Percentiles rank a stretch among this genome's conserved stretches.
Evolutionary conservation across 2,888 invertebrate species (phyloP).

Genomic region (Lobophora halterata): DNA sequence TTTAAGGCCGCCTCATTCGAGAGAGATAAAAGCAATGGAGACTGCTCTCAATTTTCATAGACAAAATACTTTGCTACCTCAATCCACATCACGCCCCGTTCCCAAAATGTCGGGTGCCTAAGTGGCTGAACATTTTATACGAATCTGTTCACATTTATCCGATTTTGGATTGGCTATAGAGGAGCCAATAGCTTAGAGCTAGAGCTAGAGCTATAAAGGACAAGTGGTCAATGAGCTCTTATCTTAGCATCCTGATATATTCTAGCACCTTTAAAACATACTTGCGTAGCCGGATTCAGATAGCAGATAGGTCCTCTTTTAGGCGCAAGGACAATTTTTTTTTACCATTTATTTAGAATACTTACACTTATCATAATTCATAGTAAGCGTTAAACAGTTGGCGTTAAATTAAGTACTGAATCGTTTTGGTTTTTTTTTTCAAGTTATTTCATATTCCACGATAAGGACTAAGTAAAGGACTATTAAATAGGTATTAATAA

Average conservation of each 20-base stretch:
- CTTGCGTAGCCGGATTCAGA: conserved; percentile 30
- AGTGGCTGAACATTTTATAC: too few species aligned
- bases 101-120: too few species aligned
- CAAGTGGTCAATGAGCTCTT: too few species aligned
- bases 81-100: conserved; percentile 32
- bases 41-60: conserved; percentile 22
- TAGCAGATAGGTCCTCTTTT: conserved; percentile 34
- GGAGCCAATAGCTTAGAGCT: too few species aligned
- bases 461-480: conserved; percentile 66
- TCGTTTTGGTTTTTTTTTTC: conserved; percentile 64
- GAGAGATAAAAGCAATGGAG: conserved; percentile 26
- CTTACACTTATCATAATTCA: conserved; percentile 49
- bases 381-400: conserved; percentile 60
- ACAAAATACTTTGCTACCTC: conserved; percentile 36
- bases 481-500: conserved; percentile 71
- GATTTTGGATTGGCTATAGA: too few species aligned
- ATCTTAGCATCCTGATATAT: conserved; percentile 23
- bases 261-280: conserved; percentile 48
- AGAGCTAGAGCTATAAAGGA: too few species aligned
- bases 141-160: too few species aligned
- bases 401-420: conserved; percentile 74
- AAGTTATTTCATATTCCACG: conserved; percentile 50
- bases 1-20: conserved; percentile 22
- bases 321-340: conserved; percentile 57
- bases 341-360: conserved; percentile 54